phyloP scores from a whole-genome alignment of 2,113 vertebrate genomes.

The Tragelaphus buxtoni region DNA sequence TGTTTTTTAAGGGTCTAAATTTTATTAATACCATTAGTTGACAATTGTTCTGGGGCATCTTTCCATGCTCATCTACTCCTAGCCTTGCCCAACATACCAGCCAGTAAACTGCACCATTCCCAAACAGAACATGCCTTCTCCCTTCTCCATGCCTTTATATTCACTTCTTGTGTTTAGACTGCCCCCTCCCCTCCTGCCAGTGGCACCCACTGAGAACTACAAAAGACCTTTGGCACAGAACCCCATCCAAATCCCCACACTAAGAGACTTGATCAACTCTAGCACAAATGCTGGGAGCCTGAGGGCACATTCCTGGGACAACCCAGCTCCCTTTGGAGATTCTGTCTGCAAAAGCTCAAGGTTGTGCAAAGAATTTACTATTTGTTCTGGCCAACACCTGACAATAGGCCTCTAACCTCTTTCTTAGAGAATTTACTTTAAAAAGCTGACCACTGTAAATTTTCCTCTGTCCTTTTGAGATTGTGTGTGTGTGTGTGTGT shows the following conservation, averaged over 20 bases:
- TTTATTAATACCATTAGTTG: background rate
- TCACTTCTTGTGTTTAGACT: background rate
- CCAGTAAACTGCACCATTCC: background rate
- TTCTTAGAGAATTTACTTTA: background rate
- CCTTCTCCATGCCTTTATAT: background rate
- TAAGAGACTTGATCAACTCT: background rate
- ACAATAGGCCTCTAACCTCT: background rate
- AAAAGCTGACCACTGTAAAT: background rate
- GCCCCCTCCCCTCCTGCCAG: background rate
- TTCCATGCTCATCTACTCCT: background rate
- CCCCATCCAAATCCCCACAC: background rate
- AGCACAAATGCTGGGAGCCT: background rate
- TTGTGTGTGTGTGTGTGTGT: background rate
- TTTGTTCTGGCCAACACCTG: background rate
- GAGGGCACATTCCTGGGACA: background rate
- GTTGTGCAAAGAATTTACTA: background rate
- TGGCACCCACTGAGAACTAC: background rate
- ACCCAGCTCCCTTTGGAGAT: background rate
- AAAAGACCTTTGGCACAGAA: background rate
- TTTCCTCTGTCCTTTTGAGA: background rate
- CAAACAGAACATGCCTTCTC: background rate
- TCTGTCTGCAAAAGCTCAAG: background rate
- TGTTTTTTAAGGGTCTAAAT: background rate
- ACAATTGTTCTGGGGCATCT: background rate
- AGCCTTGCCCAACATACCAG: background rate